These are phyloP conservation scores for Vireo griseus DNA, from an alignment of 2,797 vertebrate species.

Conservation along the genomic window DNA sequence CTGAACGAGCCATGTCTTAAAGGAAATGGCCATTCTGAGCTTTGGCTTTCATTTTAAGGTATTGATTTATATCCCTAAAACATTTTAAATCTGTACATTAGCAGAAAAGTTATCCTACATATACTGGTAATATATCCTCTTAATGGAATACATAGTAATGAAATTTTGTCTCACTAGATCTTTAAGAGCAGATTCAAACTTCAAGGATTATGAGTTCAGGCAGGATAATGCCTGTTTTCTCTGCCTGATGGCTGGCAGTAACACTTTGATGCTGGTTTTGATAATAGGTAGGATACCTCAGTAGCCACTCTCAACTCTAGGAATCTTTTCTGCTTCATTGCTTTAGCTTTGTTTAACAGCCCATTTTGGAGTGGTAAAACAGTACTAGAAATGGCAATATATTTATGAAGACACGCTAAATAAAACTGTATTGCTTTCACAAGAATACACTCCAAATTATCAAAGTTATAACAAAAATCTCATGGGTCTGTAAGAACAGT, in stretches of 20 bases:
- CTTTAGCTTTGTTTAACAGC: neutral
- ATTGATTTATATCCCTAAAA: conserved; percentile 38
- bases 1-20: neutral
- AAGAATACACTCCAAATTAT: neutral
- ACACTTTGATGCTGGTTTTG: neutral
- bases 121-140: conserved; percentile 6
- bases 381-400: neutral
- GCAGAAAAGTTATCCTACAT: neutral
- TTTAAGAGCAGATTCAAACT: conserved; percentile 12
- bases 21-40: conserved; percentile 24
- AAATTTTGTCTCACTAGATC: conserved; percentile 4
- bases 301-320: neutral
- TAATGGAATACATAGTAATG: conserved; percentile 5
- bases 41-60: neutral
- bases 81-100: neutral
- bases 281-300: neutral
- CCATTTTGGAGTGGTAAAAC: neutral
- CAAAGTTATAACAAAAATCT: neutral
- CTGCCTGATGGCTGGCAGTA: neutral
- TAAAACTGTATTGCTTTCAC: neutral
- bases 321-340: neutral
- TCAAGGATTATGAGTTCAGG: neutral
- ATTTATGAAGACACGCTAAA: neutral
- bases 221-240: neutral
- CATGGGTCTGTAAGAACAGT: neutral